Percentiles rank a stretch among this genome's conserved stretches.
Conservation (phyloP, 2,888 invertebrate species). For the Agrochola litura region DNA sequence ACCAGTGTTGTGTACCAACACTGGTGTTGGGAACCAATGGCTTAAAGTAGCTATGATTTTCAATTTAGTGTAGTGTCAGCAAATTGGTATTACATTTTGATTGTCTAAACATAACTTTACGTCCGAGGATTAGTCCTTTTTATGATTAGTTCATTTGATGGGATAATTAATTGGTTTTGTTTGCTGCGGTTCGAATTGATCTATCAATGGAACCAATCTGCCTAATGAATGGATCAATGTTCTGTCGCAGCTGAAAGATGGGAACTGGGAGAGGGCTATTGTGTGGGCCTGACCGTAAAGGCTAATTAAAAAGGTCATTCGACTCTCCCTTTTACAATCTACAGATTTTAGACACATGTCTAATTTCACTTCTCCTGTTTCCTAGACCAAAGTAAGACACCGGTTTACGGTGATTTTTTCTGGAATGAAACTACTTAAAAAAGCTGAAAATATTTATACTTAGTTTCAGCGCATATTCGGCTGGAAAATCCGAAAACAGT, state of each 20-base stretch:
- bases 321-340: neutral
- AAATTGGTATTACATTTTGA: conserved; percentile 26
- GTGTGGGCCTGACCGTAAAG: neutral
- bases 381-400: neutral
- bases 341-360: neutral
- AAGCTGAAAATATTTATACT: neutral
- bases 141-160: conserved; percentile 41
- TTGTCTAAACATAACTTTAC: conserved; percentile 6
- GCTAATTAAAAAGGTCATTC: conserved; percentile 20
- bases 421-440: neutral
- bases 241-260: neutral
- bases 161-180: conserved; percentile 46
- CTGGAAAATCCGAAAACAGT: neutral
- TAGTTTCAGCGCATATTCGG: neutral
- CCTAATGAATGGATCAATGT: conserved; percentile 35
- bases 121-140: conserved; percentile 25
- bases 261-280: neutral
- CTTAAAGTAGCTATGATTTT: conserved; percentile 3
- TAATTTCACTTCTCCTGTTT: neutral
- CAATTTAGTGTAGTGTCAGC: neutral
- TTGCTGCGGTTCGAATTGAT: conserved; percentile 33
- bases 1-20: too few relatives aligned
- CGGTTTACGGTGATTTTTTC: neutral
- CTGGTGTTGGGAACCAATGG: neutral
- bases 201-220: conserved; percentile 44